phyloP scores from a whole-genome alignment of 2,888 invertebrate genomes.

The Orchestes rusci region DNA sequence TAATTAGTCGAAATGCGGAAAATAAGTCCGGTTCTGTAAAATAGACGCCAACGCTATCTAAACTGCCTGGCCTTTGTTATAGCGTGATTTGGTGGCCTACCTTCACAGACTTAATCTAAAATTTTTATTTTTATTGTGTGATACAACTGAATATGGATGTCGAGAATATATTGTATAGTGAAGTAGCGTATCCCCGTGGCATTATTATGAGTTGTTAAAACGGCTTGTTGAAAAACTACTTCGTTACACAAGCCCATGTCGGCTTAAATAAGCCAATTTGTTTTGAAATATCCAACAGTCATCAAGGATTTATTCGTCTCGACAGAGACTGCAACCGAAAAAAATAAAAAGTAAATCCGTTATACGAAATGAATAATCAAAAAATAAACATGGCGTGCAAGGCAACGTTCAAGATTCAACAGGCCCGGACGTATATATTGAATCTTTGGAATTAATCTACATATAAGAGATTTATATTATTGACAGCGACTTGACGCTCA shows the following conservation, averaged over 20 bases:
- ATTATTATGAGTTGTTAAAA: slow-evolving; percentile 15
- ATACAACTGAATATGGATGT: slow-evolving; percentile 18
- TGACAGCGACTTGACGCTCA: slow-evolving; percentile 19
- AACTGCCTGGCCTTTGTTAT: slow-evolving; percentile 19
- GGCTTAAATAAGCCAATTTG: slow-evolving; percentile 11
- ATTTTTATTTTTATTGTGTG: slow-evolving; percentile 18
- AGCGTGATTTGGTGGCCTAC: slow-evolving; percentile 21
- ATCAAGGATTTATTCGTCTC: slow-evolving; percentile 10
- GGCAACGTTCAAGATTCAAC: not conserved
- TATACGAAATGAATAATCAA: slow-evolving; percentile 10
- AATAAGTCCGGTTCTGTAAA: slow-evolving; percentile 8
- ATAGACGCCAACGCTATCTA: slow-evolving; percentile 18
- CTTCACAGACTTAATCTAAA: slow-evolving; percentile 19
- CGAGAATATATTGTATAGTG: slow-evolving; percentile 12
- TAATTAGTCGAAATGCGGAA: too few relatives aligned
- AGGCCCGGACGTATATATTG: slow-evolving; percentile 6
- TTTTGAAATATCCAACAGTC: slow-evolving; percentile 12
- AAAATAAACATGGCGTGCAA: slow-evolving; percentile 7
- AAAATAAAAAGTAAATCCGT: slow-evolving; percentile 10
- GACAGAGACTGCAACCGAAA: slow-evolving; percentile 12
- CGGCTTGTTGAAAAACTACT: slow-evolving; percentile 17
- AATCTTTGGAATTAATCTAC: slow-evolving; percentile 13
- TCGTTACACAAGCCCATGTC: slow-evolving; percentile 15
- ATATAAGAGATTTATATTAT: slow-evolving; percentile 7
- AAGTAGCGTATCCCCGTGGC: slow-evolving; percentile 12